Evolutionary conservation across 2,888 invertebrate genomes (phyloP), one percentile per base, ranked within the genome.

Genomic region (Hylaea fasciaria): DNA sequence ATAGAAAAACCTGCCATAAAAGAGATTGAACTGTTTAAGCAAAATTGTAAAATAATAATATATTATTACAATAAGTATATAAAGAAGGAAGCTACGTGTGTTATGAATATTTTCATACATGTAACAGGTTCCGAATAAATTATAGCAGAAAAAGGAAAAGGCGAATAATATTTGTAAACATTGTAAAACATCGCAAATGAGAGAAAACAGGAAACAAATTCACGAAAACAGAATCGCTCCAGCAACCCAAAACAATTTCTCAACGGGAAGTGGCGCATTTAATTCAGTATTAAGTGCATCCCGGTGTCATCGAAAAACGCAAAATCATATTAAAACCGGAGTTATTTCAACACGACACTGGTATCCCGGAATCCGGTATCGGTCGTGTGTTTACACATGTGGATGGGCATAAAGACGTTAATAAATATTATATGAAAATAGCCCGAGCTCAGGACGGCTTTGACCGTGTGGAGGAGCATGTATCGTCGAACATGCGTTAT

Each of bases 371-470:
- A 80, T 82, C 77, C 62, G 68, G 69, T 53, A 66, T 73, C 71
- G 71, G 70, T 68, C 65, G 52, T 68, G 65, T 87, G 87, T 87
- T 89, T 87, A 83, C 83, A 87, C 85, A 87, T 89, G 86, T 89
- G 86, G 78, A 77, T 73, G 76, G 73, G 76, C 74, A 81, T 86
- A 82, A 86, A 86, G 80, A 76, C 69, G 80, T 73, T 74, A 76
- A 82, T 85, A 81, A 82, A 79, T 80, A 73, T 80, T 72, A 79
- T 81, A 80, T 81, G 76, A 77, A 84, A 86, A 86, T 85, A 85
- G 60, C 66, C 39, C 11, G 32, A 54, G 54, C 58, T 37, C 52
- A 35, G 55, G n/a, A 45, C 55, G 51, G 58, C 52, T 58, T 58
- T 58, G 58, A 53, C 58, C 58, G 52, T 53, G 52, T 47, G 22